These are phyloP conservation scores for Oreortyx pictus DNA, from an alignment of 2,797 vertebrate genomes.

Conservation along the genomic window DNA sequence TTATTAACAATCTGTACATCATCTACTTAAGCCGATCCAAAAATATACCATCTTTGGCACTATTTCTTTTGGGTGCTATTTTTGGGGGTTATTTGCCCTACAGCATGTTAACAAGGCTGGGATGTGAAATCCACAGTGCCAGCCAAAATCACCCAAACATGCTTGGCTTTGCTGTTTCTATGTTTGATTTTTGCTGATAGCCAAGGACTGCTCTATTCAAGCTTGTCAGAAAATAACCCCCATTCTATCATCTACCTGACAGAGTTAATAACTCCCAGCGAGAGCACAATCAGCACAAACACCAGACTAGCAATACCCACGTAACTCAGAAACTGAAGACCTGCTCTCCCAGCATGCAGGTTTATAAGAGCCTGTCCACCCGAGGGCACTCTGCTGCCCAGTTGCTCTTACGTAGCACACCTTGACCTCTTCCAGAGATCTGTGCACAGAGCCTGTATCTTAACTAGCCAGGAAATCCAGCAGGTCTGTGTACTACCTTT, in stretches of 20 bases:
- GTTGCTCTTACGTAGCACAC: neutral
- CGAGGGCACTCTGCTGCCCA: neutral
- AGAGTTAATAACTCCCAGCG: neutral
- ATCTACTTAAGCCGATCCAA: no score
- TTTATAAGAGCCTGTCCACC: neutral
- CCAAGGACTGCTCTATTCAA: neutral
- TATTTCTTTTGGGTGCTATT: no score
- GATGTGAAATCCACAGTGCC: accelerated
- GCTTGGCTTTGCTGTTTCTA: neutral
- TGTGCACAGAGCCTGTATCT: neutral
- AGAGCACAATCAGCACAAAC: neutral
- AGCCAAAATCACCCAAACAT: neutral
- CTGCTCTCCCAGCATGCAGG: neutral
- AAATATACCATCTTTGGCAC: no score
- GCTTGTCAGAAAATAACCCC: neutral
- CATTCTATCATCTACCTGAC: neutral
- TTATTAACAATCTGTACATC: no score
- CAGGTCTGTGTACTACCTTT: accelerated
- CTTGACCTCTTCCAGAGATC: neutral
- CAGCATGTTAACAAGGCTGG: neutral
- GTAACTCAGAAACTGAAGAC: neutral
- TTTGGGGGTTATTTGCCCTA: no score
- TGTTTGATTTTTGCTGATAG: neutral
- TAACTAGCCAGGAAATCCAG: neutral
- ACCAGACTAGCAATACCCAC: neutral